phyloP scores from a whole-genome alignment of 2,797 vertebrate species.

The Thripadectes ignobilis region DNA sequence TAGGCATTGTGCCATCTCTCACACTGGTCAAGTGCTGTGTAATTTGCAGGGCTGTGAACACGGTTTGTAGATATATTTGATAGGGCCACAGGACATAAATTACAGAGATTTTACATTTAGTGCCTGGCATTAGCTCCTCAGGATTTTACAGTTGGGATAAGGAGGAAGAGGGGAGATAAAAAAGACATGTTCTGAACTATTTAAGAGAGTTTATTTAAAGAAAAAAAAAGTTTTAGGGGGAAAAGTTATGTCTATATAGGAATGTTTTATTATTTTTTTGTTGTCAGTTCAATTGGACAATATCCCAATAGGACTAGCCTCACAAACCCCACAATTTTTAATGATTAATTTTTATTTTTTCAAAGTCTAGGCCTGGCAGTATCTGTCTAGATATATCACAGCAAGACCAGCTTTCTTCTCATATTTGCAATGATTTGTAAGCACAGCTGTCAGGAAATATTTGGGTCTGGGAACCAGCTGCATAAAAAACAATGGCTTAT shows the following conservation, averaged over 20 bases:
- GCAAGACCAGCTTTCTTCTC: not conserved
- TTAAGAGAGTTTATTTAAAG: not conserved
- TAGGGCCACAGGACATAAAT: not conserved
- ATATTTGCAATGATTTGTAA: not conserved
- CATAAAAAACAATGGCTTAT: not conserved
- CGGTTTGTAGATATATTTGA: not conserved
- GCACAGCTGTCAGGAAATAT: not conserved
- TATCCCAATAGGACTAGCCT: not conserved
- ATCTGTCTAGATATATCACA: not conserved
- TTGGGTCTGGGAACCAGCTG: not conserved
- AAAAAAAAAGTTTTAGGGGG: not conserved
- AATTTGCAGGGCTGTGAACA: not conserved
- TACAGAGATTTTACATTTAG: not conserved
- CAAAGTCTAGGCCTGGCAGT: not conserved
- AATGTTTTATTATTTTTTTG: not conserved
- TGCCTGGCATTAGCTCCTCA: not conserved
- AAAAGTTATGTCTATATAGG: not conserved
- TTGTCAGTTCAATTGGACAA: not conserved
- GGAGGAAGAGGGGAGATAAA: not conserved
- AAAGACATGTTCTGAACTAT: not conserved
- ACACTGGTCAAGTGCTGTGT: not conserved
- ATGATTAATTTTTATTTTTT: not conserved
- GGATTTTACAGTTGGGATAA: not conserved
- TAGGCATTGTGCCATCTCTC: not conserved
- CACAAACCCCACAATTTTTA: not conserved